Evolutionary conservation across 2,888 invertebrate genomes (phyloP).

Genomic region (Saturnia pavonia): DNA sequence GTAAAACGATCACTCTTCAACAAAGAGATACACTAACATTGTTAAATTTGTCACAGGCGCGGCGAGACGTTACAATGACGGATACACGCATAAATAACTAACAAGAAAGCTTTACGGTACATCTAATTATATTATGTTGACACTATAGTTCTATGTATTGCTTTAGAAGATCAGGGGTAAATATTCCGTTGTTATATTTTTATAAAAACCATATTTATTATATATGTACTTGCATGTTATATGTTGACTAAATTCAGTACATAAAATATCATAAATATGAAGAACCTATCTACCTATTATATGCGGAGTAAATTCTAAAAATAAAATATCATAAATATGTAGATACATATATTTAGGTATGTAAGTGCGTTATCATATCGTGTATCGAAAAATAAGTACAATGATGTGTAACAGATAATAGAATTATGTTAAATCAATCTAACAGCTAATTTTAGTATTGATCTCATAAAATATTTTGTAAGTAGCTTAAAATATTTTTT

Average conservation of each 20-base stretch:
- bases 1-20: constrained; percentile 41
- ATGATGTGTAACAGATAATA: too few species aligned
- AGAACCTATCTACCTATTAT: too few species aligned
- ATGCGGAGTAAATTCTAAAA: background rate
- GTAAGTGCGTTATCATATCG: too few species aligned
- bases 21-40: constrained; percentile 56
- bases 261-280: background rate
- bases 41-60: constrained; percentile 74
- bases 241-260: background rate
- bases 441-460: background rate
- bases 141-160: constrained; percentile 1
- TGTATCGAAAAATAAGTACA: too few species aligned
- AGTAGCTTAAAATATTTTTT: background rate
- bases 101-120: constrained; percentile 37
- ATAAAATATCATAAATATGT: background rate
- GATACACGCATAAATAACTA: constrained; percentile 71
- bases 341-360: too few species aligned
- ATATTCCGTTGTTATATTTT: background rate
- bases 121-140: constrained; percentile 11
- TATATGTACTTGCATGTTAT: too few species aligned
- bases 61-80: constrained; percentile 57
- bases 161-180: background rate
- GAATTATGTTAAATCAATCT: background rate
- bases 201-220: too few species aligned
- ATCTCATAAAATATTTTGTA: too few species aligned